phyloP scores from a whole-genome alignment of 2,797 vertebrate genomes.

The Gallinago nigripennis region DNA sequence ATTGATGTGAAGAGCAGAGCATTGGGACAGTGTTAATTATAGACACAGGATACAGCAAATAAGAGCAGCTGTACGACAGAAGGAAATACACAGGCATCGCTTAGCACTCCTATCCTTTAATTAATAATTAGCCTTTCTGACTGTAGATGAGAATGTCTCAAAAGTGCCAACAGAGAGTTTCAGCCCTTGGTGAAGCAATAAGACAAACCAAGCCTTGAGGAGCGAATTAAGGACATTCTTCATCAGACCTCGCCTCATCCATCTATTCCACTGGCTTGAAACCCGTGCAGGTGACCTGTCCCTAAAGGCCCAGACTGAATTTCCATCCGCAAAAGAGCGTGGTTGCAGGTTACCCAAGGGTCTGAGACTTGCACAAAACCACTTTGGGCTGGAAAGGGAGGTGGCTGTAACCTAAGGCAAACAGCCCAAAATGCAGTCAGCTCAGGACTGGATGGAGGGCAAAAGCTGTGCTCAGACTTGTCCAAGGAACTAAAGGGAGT shows the following conservation, averaged over 20 bases:
- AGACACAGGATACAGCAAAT: background rate
- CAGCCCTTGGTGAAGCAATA: background rate
- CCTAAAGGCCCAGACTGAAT: background rate
- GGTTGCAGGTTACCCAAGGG: background rate
- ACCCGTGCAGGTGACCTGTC: background rate
- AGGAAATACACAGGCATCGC: background rate
- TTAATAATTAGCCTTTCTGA: slow-evolving; percentile 3
- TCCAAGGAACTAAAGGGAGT: background rate
- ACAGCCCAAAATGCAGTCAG: background rate
- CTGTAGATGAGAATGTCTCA: background rate
- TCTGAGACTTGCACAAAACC: background rate
- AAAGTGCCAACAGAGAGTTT: background rate
- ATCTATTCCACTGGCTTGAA: background rate
- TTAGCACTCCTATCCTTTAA: background rate
- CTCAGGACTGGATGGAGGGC: background rate
- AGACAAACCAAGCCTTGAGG: background rate
- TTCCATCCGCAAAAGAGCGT: background rate
- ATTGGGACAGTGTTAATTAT: background rate
- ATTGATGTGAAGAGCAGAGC: background rate
- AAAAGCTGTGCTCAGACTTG: background rate
- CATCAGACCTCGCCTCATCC: background rate
- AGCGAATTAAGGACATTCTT: background rate
- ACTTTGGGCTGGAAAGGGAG: background rate
- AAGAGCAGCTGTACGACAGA: background rate
- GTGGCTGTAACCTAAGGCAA: background rate